These are phyloP conservation scores for Phyllotreta cruciferae DNA, from an alignment of 2,888 invertebrate genomes.

Conservation along the genomic window DNA sequence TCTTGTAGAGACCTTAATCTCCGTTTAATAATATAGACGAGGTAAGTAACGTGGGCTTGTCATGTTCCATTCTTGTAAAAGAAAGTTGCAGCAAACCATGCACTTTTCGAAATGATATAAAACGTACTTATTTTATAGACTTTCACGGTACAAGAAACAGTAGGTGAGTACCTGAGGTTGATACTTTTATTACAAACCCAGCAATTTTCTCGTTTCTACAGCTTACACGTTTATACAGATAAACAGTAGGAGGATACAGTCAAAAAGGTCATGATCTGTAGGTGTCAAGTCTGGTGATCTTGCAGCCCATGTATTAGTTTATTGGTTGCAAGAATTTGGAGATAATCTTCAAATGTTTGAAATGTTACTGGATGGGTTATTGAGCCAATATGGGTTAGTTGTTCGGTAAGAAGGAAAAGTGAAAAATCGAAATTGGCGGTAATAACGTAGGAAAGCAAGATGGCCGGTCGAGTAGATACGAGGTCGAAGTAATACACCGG, in stretches of 20 bases:
- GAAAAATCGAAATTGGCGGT: slow-evolving; percentile 12
- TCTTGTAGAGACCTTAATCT: too few relatives aligned
- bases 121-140: slow-evolving; percentile 1
- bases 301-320: too few relatives aligned
- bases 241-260: too few relatives aligned
- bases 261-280: too few relatives aligned
- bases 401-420: slow-evolving; percentile 5
- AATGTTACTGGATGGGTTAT: too few relatives aligned
- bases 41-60: too few relatives aligned
- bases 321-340: too few relatives aligned
- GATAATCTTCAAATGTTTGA: too few relatives aligned
- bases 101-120: slow-evolving; percentile 3
- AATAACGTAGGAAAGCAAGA: slow-evolving; percentile 18
- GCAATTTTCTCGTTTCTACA: too few relatives aligned
- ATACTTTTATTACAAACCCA: neutral
- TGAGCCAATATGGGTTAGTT: slow-evolving; percentile 2
- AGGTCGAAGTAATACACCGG: slow-evolving; percentile 14
- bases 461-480: slow-evolving; percentile 19
- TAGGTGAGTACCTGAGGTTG: neutral
- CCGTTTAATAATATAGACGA: too few relatives aligned
- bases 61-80: slow-evolving; percentile 4
- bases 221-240: too few relatives aligned
- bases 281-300: too few relatives aligned
- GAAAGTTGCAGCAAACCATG: slow-evolving; percentile 9
- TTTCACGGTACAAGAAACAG: slow-evolving; percentile 2